phyloP scores from a whole-genome alignment of 2,888 invertebrate species.

The Lasioglossum malachurum region DNA sequence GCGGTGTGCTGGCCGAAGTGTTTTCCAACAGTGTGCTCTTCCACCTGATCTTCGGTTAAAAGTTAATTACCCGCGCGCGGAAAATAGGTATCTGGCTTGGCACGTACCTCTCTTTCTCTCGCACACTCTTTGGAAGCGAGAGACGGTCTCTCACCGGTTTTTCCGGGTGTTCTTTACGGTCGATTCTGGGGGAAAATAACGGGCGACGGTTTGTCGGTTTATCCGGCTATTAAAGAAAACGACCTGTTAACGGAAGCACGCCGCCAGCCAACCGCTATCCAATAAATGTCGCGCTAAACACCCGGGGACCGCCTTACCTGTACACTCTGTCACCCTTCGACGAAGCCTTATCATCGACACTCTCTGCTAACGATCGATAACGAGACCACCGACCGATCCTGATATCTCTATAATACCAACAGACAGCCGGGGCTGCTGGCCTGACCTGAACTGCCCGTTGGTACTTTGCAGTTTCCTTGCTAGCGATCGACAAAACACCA shows the following conservation, averaged over 20 bases:
- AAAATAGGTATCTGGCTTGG: conserved; percentile 23
- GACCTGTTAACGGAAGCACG: conserved; percentile 74
- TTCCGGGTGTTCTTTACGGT: conserved; percentile 42
- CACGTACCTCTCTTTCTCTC: background rate
- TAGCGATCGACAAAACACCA: background rate
- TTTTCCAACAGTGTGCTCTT: conserved; percentile 22
- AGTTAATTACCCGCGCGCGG: conserved; percentile 50
- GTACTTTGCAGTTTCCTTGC: background rate
- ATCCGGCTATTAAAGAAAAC: conserved; percentile 77
- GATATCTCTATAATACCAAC: conserved; percentile 34
- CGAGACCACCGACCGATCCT: conserved; percentile 40
- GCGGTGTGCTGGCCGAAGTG: conserved; percentile 28
- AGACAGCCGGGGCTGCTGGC: background rate
- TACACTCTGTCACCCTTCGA: conserved; percentile 56
- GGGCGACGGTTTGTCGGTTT: conserved; percentile 68
- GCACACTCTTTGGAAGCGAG: background rate
- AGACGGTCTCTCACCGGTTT: conserved; percentile 6
- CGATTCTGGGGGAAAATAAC: conserved; percentile 50
- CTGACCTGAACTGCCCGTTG: background rate
- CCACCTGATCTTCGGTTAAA: conserved; percentile 22
- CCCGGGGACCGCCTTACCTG: conserved; percentile 45
- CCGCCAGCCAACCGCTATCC: conserved; percentile 58
- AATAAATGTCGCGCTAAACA: conserved; percentile 70
- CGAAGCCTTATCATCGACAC: conserved; percentile 55
- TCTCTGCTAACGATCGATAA: conserved; percentile 46